phyloP scores from a whole-genome alignment of 2,797 vertebrate species.

The Rhodeus uyekii region DNA sequence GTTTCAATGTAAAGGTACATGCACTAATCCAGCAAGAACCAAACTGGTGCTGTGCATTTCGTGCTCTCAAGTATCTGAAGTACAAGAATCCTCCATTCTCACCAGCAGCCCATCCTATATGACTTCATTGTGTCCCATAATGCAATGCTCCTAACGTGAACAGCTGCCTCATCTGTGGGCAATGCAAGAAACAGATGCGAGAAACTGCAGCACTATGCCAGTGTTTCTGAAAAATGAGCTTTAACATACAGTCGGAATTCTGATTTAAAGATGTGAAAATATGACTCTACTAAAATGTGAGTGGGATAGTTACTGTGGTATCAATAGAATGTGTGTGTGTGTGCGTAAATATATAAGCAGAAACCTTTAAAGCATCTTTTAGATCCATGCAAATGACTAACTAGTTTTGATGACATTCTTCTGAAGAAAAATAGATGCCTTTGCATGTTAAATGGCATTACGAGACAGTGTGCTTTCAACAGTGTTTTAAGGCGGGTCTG shows the following conservation, averaged over 20 bases:
- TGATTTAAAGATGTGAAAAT: not conserved
- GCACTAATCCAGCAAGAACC: not conserved
- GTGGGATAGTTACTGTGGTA: not conserved
- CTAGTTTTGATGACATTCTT: conserved; percentile 1
- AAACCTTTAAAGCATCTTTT: too few species aligned
- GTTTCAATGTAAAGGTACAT: too few species aligned
- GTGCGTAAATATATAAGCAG: too few species aligned
- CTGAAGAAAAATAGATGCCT: not conserved
- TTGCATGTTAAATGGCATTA: not conserved
- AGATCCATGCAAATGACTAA: too few species aligned
- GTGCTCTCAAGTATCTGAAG: not conserved
- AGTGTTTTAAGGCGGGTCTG: not conserved
- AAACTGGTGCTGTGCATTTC: not conserved
- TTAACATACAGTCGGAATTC: not conserved
- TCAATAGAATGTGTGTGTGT: not conserved
- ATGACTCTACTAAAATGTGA: not conserved
- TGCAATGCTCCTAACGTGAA: conserved; percentile 38
- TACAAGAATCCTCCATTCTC: not conserved
- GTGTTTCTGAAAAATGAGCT: not conserved
- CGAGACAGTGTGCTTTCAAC: conserved; percentile 3
- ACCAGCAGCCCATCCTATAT: not conserved
- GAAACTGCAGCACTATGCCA: not conserved
- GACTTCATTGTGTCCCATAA: conserved; percentile 37
- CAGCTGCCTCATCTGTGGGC: conserved; percentile 3
- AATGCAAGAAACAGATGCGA: conserved; percentile 17